Evolutionary conservation across 1,140 invertebrate genomes (phyloP).

Genomic region (Drosophila sp.): DNA sequence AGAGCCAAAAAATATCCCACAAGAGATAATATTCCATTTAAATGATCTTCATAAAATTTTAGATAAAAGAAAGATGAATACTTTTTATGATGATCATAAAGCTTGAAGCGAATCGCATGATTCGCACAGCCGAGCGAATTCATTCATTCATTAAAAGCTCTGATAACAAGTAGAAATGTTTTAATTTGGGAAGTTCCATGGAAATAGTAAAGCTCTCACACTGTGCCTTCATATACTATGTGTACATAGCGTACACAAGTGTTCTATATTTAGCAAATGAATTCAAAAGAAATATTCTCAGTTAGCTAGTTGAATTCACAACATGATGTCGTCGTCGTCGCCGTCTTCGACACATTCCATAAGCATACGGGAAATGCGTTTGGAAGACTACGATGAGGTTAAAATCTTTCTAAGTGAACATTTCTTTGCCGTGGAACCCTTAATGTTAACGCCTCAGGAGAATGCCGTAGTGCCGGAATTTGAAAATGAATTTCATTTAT

Average conservation of each 20-base stretch:
- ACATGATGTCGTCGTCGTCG: slow-evolving; percentile 27
- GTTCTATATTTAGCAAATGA: slow-evolving; percentile 39
- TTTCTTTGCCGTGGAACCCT: slow-evolving; percentile 60
- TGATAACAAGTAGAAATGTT: slow-evolving; percentile 4
- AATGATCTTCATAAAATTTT: neutral
- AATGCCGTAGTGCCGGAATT: slow-evolving; percentile 23
- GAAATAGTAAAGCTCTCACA: slow-evolving; percentile 5
- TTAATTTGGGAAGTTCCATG: slow-evolving; percentile 4
- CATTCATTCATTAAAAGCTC: slow-evolving; percentile 9
- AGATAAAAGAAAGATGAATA: neutral
- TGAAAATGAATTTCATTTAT: slow-evolving; percentile 31
- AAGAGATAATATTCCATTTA: neutral
- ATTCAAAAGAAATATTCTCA: slow-evolving; percentile 44
- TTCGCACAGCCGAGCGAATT: neutral
- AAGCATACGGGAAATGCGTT: slow-evolving; percentile 32
- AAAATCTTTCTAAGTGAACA: slow-evolving; percentile 42
- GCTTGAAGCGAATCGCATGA: neutral
- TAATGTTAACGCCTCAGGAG: slow-evolving; percentile 51
- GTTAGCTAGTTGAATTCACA: slow-evolving; percentile 18
- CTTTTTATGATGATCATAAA: neutral
- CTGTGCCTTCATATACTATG: neutral
- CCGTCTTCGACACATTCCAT: neutral
- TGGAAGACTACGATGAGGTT: slow-evolving; percentile 36
- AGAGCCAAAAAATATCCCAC: neutral
- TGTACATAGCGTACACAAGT: neutral